Evolutionary conservation across 2,888 invertebrate genomes (phyloP).

Genomic region (Leucophenga maculata): DNA sequence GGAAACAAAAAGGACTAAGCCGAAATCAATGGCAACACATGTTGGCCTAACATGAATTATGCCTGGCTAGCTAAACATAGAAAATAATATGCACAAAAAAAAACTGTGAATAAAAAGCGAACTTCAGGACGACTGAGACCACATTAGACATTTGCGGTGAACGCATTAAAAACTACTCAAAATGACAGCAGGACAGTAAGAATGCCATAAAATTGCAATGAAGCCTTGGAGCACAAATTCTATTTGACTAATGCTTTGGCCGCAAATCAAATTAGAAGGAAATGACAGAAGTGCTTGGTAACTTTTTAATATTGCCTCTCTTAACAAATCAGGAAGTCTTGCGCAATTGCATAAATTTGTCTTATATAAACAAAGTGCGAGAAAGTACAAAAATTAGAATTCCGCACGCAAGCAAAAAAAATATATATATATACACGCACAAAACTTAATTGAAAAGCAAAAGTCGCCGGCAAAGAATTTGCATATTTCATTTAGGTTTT

Average conservation of each 20-base stretch:
- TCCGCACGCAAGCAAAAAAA: not conserved
- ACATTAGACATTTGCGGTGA: conserved; percentile 30
- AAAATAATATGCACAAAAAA: conserved; percentile 8
- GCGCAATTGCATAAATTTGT: conserved; percentile 49
- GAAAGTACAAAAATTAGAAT: conserved; percentile 16
- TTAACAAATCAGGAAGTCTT: conserved; percentile 14
- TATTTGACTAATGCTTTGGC: conserved; percentile 15
- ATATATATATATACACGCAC: not conserved
- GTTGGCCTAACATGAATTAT: conserved; percentile 15
- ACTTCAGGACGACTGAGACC: not conserved
- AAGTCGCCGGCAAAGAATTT: conserved; percentile 59
- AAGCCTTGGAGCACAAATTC: conserved; percentile 33
- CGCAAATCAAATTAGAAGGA: conserved; percentile 29
- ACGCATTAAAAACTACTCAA: conserved; percentile 62
- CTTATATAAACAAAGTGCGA: conserved; percentile 26
- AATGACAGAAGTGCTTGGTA: conserved; percentile 9
- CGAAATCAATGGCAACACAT: conserved; percentile 12
- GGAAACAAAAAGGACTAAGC: not conserved
- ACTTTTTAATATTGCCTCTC: not conserved
- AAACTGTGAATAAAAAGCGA: not conserved
- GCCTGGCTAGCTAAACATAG: not conserved
- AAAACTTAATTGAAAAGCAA: conserved; percentile 64
- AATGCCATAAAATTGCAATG: conserved; percentile 35
- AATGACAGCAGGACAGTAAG: conserved; percentile 41
- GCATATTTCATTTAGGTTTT: conserved; percentile 50